phyloP scores from a whole-genome alignment of 2,888 invertebrate species.

The Eupithecia tripunctaria region DNA sequence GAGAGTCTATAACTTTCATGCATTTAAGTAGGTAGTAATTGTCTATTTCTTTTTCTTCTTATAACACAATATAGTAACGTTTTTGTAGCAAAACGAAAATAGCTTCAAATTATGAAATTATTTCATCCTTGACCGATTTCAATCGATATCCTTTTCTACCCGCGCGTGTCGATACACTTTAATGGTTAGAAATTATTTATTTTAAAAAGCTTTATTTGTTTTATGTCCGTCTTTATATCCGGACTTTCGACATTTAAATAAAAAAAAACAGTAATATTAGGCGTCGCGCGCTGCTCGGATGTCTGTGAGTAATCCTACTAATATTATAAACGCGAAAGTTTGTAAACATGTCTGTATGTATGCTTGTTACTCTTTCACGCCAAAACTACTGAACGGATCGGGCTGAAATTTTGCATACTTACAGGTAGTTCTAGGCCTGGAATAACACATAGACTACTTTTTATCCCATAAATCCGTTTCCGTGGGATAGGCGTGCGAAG shows the following conservation, averaged over 20 bases:
- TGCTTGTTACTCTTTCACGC: no score
- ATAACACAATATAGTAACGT: background rate
- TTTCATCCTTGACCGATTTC: conserved; percentile 51
- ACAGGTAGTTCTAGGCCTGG: no score
- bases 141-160: conserved; percentile 42
- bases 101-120: conserved; percentile 39
- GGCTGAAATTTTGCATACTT: no score
- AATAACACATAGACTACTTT: no score
- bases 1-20: background rate
- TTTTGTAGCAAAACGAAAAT: conserved; percentile 32
- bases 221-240: background rate
- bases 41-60: background rate
- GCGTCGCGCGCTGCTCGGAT: no score
- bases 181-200: conserved; percentile 27
- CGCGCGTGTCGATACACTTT: conserved; percentile 36
- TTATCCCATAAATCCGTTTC: no score
- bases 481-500: no score
- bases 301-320: no score
- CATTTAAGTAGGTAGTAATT: background rate
- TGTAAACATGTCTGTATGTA: no score
- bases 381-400: no score
- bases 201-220: conserved; percentile 17
- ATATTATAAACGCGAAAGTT: no score
- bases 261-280: background rate
- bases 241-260: background rate